phyloP scores from a whole-genome alignment of 2,797 vertebrate species.

The Artibeus lituratus region DNA sequence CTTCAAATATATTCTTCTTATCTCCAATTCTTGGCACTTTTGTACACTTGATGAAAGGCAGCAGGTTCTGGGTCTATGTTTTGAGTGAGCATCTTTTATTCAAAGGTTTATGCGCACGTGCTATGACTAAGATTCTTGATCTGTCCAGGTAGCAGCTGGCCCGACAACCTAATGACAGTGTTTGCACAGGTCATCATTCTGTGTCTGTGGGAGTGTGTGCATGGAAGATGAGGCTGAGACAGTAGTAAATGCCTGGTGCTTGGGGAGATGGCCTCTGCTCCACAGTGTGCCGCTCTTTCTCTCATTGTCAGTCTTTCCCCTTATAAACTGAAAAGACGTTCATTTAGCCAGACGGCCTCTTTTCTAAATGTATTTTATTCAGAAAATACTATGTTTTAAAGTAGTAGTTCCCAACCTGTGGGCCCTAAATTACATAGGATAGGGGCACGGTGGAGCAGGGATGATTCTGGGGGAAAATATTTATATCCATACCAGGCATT shows the following conservation, averaged over 20 bases:
- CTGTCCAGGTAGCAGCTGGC: neutral
- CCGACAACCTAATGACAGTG: neutral
- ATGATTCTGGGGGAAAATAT: neutral
- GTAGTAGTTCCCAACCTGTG: neutral
- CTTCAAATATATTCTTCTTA: neutral
- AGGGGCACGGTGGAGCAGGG: neutral
- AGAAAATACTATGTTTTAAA: neutral
- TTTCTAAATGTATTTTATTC: neutral
- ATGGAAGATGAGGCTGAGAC: neutral
- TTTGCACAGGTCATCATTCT: neutral
- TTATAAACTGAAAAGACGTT: neutral
- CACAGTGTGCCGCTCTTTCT: neutral
- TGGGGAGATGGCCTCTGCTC: neutral
- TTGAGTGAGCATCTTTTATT: neutral
- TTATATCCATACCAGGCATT: neutral
- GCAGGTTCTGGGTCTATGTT: neutral
- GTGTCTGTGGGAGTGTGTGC: neutral
- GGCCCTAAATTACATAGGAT: neutral
- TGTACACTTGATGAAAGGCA: neutral
- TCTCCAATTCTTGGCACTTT: neutral
- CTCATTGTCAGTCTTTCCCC: neutral
- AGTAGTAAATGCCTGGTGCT: neutral
- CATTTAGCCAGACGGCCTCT: neutral
- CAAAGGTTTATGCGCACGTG: neutral
- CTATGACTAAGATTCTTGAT: neutral